These are phyloP conservation scores for Terrapene triunguis DNA, from an alignment of 2,113 vertebrate genomes.

Conservation along the genomic window DNA sequence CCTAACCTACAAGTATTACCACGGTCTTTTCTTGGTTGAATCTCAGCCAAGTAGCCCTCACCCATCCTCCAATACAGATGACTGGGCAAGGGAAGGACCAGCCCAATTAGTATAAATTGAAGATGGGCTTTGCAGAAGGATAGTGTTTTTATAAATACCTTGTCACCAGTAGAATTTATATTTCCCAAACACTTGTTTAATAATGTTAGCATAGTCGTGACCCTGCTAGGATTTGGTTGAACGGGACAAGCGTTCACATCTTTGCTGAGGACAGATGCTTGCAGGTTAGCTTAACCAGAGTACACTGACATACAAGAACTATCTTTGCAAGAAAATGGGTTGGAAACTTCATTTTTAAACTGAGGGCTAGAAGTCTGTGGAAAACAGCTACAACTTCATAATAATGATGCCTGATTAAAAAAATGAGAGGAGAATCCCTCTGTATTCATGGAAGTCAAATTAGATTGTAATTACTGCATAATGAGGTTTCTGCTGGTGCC, in stretches of 20 bases:
- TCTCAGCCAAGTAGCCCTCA: conserved; percentile 2
- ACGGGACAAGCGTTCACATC: conserved; percentile 53
- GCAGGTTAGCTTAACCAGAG: conserved; percentile 43
- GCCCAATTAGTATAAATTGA: background rate
- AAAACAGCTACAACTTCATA: background rate
- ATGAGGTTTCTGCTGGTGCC: background rate
- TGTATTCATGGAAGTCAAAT: background rate
- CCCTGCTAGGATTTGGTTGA: conserved; percentile 32
- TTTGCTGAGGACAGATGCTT: conserved; percentile 57
- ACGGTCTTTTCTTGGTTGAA: background rate
- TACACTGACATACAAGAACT: background rate
- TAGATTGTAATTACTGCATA: conserved; percentile 13
- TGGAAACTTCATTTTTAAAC: background rate
- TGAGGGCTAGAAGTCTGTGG: background rate
- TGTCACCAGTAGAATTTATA: conserved; percentile 37
- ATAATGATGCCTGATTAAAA: background rate
- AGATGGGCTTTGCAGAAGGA: background rate
- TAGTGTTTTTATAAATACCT: background rate
- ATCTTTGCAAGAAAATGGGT: background rate
- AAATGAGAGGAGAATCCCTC: background rate
- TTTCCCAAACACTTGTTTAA: conserved; percentile 57
- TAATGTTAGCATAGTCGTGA: conserved; percentile 56
- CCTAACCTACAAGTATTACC: background rate
- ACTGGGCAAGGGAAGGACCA: background rate
- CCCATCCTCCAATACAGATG: fast-evolving